Evolutionary conservation across 2,113 vertebrate genomes (phyloP).

Genomic region (Engystomops pustulosus): DNA sequence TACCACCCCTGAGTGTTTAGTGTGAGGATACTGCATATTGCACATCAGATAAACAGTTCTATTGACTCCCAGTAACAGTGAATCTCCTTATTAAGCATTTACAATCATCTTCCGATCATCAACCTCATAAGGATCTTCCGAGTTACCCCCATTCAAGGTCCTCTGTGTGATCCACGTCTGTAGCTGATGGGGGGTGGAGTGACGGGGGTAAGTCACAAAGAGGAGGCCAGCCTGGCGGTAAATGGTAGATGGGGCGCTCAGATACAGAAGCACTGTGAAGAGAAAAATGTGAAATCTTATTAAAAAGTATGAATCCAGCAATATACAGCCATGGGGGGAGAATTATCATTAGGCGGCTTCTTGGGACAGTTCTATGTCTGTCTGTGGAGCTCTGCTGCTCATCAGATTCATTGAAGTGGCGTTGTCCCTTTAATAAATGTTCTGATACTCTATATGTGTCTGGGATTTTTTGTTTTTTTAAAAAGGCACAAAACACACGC

Average conservation of each 20-base stretch:
- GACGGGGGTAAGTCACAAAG: conserved; percentile 78
- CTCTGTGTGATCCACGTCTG: conserved; percentile 69
- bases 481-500: no score
- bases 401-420: no score
- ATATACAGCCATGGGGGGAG: no score
- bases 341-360: no score
- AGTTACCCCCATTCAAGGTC: conserved; percentile 77
- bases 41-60: background rate
- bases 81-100: background rate
- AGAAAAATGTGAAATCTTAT: background rate
- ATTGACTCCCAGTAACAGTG: background rate
- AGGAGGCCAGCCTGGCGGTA: conserved; percentile 75
- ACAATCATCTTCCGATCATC: background rate
- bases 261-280: conserved; percentile 25
- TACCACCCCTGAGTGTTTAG: background rate
- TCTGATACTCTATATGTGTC: no score
- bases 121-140: background rate
- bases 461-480: no score
- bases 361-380: no score
- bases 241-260: conserved; percentile 72
- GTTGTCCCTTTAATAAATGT: no score
- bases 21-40: no score
- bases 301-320: no score
- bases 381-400: no score
- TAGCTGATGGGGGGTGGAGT: conserved; percentile 71